phyloP scores from a whole-genome alignment of 2,888 invertebrate species.

The Cheiracanthium punctorium region DNA sequence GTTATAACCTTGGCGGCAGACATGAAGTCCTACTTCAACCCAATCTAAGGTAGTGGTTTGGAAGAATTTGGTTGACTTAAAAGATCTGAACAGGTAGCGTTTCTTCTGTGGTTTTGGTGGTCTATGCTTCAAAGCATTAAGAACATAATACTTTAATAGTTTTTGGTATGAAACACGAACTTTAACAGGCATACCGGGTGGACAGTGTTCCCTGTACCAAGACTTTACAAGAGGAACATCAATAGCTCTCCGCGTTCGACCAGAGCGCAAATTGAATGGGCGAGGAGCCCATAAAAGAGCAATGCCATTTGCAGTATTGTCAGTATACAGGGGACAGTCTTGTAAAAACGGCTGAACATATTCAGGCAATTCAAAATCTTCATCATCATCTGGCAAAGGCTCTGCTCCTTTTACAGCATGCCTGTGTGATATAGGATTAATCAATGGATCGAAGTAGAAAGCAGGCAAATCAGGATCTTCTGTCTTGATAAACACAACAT shows the following conservation, averaged over 20 bases:
- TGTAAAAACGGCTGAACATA: slow-evolving; percentile 93
- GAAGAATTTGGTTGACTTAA: slow-evolving; percentile 99
- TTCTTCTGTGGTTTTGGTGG: slow-evolving; percentile 99
- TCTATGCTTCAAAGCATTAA: slow-evolving; percentile 97
- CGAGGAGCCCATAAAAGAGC: slow-evolving; percentile 97
- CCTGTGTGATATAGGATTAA: slow-evolving; percentile 98
- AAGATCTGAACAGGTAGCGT: slow-evolving; percentile 96
- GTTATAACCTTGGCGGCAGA: slow-evolving; percentile 99
- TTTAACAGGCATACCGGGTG: slow-evolving; percentile 96
- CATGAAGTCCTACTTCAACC: slow-evolving; percentile 98
- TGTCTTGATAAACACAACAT: slow-evolving; percentile 99
- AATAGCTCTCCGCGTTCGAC: slow-evolving; percentile 92
- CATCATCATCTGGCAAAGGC: slow-evolving; percentile 93
- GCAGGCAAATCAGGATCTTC: slow-evolving; percentile 99
- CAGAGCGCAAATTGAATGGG: slow-evolving; percentile 97
- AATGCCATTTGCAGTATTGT: slow-evolving; percentile 99
- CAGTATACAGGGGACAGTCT: slow-evolving; percentile 96
- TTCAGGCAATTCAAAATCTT: slow-evolving; percentile 93
- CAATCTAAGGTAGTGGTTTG: slow-evolving; percentile 99
- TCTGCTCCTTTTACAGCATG: slow-evolving; percentile 85
- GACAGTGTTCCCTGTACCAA: slow-evolving; percentile 93
- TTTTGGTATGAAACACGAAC: slow-evolving; percentile 99
- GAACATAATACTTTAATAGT: slow-evolving; percentile 96
- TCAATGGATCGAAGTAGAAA: slow-evolving; percentile 99
- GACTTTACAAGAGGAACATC: slow-evolving; percentile 98